Conservation (phyloP, 53 echinoderm and acorn worm species). For the Paracentrotus lividus region DNA sequence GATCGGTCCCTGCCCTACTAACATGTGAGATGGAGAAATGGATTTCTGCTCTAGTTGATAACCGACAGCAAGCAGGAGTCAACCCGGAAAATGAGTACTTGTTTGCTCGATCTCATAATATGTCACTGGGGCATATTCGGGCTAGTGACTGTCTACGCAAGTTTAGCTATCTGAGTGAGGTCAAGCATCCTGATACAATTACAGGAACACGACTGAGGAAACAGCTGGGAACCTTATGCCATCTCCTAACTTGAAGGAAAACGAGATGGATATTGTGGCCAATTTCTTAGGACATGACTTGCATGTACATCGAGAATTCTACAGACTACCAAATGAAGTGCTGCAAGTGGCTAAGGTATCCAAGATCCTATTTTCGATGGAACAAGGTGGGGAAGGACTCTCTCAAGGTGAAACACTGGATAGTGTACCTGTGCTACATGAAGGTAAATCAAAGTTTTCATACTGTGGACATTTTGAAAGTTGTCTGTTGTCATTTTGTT, state of each 20-base stretch:
- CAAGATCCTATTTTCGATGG: constrained; percentile 56
- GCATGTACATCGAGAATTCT: constrained; percentile 70
- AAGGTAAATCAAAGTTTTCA: constrained; percentile 30
- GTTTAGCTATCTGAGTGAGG: constrained; percentile 68
- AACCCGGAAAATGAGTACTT: constrained; percentile 66
- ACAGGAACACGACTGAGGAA: constrained; percentile 77
- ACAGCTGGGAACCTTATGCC: constrained; percentile 72
- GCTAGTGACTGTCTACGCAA: constrained; percentile 60
- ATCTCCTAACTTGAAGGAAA: constrained; percentile 75
- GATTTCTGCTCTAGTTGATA: not conserved
- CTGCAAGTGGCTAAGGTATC: constrained; percentile 86
- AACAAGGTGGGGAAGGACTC: not conserved
- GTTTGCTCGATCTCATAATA: constrained; percentile 64
- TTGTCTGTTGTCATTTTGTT: no score
- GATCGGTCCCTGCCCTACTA: constrained; percentile 67
- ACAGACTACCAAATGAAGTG: constrained; percentile 69
- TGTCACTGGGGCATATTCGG: constrained; percentile 60
- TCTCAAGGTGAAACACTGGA: constrained; percentile 62
- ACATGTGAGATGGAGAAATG: constrained; percentile 51
- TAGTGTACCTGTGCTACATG: constrained; percentile 13
- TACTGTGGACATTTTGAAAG: not conserved
- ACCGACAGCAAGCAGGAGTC: constrained; percentile 39
- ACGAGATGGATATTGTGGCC: constrained; percentile 77
- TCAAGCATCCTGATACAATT: constrained; percentile 73
- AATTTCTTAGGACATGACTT: constrained; percentile 79